These are phyloP conservation scores for Polypedilum pembai DNA, from an alignment of 1,140 invertebrate species.

Conservation along the genomic window DNA sequence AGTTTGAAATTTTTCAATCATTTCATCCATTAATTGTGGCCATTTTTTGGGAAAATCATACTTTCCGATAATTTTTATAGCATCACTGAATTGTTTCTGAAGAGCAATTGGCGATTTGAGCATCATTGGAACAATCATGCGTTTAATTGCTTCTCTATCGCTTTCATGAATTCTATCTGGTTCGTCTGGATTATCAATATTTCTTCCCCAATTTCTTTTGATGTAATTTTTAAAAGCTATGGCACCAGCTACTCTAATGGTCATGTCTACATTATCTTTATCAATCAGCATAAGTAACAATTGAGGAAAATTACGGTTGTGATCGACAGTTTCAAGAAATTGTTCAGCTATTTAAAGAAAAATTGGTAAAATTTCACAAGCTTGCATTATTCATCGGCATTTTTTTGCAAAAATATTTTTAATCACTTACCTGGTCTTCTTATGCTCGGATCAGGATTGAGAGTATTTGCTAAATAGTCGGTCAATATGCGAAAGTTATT, in stretches of 20 bases:
- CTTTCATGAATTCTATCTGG: slow-evolving; percentile 69
- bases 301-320: slow-evolving; percentile 84
- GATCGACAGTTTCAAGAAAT: slow-evolving; percentile 82
- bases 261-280: slow-evolving; percentile 66
- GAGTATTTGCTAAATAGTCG: slow-evolving; percentile 77
- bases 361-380: not conserved
- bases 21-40: slow-evolving; percentile 80
- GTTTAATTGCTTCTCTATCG: slow-evolving; percentile 75
- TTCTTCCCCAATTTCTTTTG: slow-evolving; percentile 78
- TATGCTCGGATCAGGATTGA: slow-evolving; percentile 74
- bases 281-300: slow-evolving; percentile 78
- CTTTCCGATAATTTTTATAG: slow-evolving; percentile 88
- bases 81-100: slow-evolving; percentile 92
- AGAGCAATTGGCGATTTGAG: slow-evolving; percentile 79
- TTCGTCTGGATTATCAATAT: slow-evolving; percentile 65
- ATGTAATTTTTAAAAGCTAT: slow-evolving; percentile 96
- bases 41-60: slow-evolving; percentile 93
- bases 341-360: slow-evolving; percentile 66
- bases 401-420: slow-evolving; percentile 30
- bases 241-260: slow-evolving; percentile 77
- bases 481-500: slow-evolving; percentile 71
- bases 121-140: slow-evolving; percentile 86
- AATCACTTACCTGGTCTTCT: slow-evolving; percentile 68
- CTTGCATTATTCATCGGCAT: not conserved
- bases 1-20: slow-evolving; percentile 85